Conservation (phyloP, 1,140 invertebrate species). For the Bombus picipes region DNA sequence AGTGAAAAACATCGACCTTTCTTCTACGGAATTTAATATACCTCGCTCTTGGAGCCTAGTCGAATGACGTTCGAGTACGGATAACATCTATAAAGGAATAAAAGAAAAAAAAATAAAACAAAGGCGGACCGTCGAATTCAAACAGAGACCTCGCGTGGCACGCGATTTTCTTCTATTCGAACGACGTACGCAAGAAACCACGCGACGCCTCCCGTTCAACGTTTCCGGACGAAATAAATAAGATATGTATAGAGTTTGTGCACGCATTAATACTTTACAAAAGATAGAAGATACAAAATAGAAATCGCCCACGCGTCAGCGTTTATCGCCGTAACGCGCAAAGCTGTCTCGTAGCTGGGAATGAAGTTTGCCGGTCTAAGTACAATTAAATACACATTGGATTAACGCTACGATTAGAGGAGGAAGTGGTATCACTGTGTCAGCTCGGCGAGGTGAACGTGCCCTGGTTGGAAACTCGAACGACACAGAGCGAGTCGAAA, state of each 20-base stretch:
- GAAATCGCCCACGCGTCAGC: background rate
- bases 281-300: background rate
- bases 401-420: constrained; percentile 54
- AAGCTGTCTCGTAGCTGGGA: background rate
- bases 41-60: background rate
- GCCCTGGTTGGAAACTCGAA: constrained; percentile 3
- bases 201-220: constrained; percentile 3
- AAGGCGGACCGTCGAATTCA: constrained; percentile 8
- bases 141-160: constrained; percentile 7
- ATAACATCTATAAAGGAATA: background rate
- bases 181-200: background rate
- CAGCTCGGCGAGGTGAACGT: constrained; percentile 19
- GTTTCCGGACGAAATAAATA: constrained; percentile 50
- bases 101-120: too few species aligned
- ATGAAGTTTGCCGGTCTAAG: constrained; percentile 34
- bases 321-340: too few species aligned
- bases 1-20: background rate
- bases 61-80: background rate
- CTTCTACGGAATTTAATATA: too few species aligned
- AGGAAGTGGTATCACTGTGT: constrained; percentile 65
- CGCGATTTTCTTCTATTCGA: constrained; percentile 1
- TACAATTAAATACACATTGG: constrained; percentile 64
- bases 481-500: background rate
- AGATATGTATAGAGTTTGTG: constrained; percentile 11
- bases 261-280: constrained; percentile 38